Conservation (phyloP, 2,113 vertebrate species). For the Puma concolor region DNA sequence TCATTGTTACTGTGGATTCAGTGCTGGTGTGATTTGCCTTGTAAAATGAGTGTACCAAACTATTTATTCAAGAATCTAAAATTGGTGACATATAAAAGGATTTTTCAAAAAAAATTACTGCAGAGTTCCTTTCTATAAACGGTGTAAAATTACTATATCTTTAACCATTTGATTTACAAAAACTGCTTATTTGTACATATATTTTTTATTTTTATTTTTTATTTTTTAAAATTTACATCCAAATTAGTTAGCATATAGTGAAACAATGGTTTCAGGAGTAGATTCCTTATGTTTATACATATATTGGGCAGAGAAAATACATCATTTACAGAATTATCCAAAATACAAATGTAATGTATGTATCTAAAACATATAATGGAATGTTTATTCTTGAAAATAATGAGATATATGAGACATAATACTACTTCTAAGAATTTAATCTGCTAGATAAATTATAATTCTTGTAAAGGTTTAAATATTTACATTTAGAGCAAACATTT, state of each 20-base stretch:
- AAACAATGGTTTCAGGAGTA: too few species aligned
- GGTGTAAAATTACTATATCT: neutral
- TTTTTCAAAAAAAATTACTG: neutral
- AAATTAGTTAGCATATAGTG: too few species aligned
- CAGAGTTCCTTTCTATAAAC: neutral
- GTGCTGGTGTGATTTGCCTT: neutral
- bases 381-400: constrained; percentile 35
- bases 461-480: constrained; percentile 37
- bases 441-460: constrained; percentile 27
- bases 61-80: neutral
- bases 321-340: neutral
- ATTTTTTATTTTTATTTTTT: neutral
- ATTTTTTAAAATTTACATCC: too few species aligned
- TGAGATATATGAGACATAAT: neutral
- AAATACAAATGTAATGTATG: constrained; percentile 10
- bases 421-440: constrained; percentile 29
- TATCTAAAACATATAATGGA: neutral
- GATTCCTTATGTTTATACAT: neutral
- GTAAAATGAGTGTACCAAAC: neutral
- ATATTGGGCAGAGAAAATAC: neutral
- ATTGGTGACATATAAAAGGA: neutral
- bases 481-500: constrained; percentile 32
- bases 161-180: neutral
- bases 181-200: neutral
- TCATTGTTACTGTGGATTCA: constrained; percentile 12